Conservation (phyloP, 2,797 vertebrate species). For the Calcarius lapponicus region DNA sequence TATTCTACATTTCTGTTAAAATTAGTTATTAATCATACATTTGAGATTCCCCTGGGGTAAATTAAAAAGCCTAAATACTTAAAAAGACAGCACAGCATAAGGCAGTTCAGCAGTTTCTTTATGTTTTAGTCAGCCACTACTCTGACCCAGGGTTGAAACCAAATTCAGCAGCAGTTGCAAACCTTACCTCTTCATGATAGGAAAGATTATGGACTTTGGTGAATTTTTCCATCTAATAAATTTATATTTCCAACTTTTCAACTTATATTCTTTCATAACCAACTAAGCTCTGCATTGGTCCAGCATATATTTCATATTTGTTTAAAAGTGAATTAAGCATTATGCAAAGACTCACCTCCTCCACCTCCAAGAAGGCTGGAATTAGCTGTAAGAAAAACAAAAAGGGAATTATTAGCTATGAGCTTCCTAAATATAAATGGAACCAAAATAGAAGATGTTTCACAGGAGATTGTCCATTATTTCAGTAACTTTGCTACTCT, state of each 20-base stretch:
- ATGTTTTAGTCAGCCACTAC: neutral
- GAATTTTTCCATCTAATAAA: neutral
- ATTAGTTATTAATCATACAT: neutral
- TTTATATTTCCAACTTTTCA: neutral
- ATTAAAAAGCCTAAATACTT: neutral
- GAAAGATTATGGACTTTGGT: rapidly evolving
- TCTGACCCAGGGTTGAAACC: neutral
- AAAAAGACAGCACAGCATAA: neutral
- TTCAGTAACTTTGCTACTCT: neutral
- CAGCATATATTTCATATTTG: neutral
- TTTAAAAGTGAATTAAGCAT: slow-evolving; percentile 44
- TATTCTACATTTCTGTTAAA: neutral
- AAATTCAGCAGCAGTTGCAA: neutral
- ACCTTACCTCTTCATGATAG: neutral
- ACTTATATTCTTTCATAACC: neutral
- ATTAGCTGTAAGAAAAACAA: slow-evolving; percentile 88
- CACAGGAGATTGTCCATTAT: neutral
- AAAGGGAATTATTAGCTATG: slow-evolving; percentile 44
- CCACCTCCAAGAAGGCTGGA: slow-evolving; percentile 97
- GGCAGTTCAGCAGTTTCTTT: neutral
- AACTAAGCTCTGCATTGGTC: neutral
- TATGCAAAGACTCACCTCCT: slow-evolving; percentile 87
- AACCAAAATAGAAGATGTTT: neutral
- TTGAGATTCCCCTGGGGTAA: neutral
- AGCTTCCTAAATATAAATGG: neutral